Conservation (phyloP, 1,140 invertebrate species). For the Whitmania pigra region DNA sequence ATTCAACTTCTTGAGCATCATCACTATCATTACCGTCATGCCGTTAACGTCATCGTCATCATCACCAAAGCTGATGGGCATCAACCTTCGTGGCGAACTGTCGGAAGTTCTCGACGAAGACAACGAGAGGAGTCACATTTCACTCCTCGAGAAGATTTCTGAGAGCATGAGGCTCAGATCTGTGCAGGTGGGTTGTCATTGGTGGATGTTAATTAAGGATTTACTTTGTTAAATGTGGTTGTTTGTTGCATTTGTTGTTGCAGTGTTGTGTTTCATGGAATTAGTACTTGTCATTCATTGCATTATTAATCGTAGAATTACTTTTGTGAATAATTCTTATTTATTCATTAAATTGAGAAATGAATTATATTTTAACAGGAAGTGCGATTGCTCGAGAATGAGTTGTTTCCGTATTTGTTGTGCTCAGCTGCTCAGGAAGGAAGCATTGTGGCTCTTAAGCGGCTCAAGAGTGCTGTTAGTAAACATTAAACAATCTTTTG, state of each 20-base stretch:
- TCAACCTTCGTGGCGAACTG: slow-evolving; percentile 60
- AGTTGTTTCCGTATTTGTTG: slow-evolving; percentile 64
- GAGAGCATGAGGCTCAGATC: slow-evolving; percentile 32
- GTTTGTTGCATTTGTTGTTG: too few species aligned
- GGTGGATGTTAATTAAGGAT: not conserved
- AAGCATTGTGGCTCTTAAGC: slow-evolving; percentile 47
- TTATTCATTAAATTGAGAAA: too few species aligned
- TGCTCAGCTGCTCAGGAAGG: slow-evolving; percentile 57
- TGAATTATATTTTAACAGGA: slow-evolving; percentile 41
- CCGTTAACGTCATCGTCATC: not conserved
- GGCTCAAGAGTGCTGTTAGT: slow-evolving; percentile 39
- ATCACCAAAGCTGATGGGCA: slow-evolving; percentile 57
- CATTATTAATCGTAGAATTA: too few species aligned
- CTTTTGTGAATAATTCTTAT: too few species aligned
- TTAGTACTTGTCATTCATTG: too few species aligned
- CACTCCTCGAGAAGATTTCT: slow-evolving; percentile 34
- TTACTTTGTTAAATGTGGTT: too few species aligned
- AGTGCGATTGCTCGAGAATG: slow-evolving; percentile 54
- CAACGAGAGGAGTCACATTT: slow-evolving; percentile 29
- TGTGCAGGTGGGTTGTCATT: slow-evolving; percentile 26
- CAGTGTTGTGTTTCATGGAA: too few species aligned
- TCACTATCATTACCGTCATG: not conserved
- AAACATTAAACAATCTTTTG: not conserved
- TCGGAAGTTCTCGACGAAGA: slow-evolving; percentile 36
- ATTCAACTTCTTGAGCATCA: not conserved